A percentile compares a stretch with the other conserved stretches of the same genome.
These are phyloP conservation scores for Chamaea fasciata DNA, from an alignment of 2,113 vertebrate species.

Conservation along the genomic window DNA sequence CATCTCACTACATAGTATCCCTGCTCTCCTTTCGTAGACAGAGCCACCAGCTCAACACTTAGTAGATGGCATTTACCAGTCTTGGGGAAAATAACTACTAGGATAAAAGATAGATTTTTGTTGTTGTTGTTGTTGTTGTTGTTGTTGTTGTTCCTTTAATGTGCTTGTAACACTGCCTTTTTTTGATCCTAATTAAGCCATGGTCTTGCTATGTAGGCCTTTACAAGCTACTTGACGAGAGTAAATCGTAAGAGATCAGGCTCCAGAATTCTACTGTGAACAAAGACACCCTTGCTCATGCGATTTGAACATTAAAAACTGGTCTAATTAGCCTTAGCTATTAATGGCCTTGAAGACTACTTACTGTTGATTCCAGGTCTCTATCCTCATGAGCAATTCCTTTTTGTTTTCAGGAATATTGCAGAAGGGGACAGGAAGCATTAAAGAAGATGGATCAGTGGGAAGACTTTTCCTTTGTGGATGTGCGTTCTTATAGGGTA, in stretches of 20 bases:
- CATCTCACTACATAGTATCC: not conserved
- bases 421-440: constrained; percentile 72
- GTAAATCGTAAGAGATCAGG: not conserved
- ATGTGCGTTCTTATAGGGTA: constrained; percentile 58
- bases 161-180: not conserved
- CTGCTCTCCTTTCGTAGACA: not conserved
- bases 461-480: constrained; percentile 68
- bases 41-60: not conserved
- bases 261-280: not conserved
- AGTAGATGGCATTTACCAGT: not conserved
- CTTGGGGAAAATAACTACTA: not conserved
- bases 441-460: constrained; percentile 71
- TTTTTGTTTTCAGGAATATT: constrained; percentile 67
- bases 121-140: not conserved
- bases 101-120: not conserved
- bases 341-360: not conserved
- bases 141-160: not conserved
- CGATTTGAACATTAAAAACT: not conserved
- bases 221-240: not conserved
- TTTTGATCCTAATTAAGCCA: not conserved
- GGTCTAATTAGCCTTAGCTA: not conserved
- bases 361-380: not conserved
- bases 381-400: not conserved
- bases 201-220: not conserved
- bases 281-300: not conserved